Evolutionary conservation across 2,797 vertebrate genomes (phyloP).

Genomic region (Aselliscus stoliczkanus): DNA sequence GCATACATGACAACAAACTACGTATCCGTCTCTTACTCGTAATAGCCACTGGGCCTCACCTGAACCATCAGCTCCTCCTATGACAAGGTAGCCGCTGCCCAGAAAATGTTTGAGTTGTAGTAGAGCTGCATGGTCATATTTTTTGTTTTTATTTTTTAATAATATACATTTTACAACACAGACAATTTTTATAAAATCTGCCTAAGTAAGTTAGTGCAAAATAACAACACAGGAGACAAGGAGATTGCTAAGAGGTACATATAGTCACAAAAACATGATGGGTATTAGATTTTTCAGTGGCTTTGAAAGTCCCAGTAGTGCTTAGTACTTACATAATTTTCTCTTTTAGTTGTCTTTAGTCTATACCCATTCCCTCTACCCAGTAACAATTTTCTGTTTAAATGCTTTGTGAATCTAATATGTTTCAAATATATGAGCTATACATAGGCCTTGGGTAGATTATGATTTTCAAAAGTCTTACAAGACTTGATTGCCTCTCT

Average conservation of each 20-base stretch:
- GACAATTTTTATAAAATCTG: not conserved
- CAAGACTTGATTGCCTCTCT: not conserved
- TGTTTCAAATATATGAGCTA: not conserved
- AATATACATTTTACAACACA: not conserved
- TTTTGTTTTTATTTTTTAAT: not conserved
- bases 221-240: not conserved
- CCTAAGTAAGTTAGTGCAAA: constrained; percentile 6
- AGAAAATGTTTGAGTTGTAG: not conserved
- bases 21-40: not conserved
- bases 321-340: not conserved
- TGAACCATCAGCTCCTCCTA: not conserved
- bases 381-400: not conserved
- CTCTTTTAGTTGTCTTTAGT: not conserved
- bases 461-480: not conserved
- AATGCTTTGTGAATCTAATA: not conserved
- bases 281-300: not conserved
- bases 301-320: not conserved
- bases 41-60: not conserved
- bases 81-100: not conserved
- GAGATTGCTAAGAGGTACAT: not conserved
- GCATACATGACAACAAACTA: not conserved
- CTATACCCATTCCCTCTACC: not conserved
- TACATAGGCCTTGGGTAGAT: not conserved
- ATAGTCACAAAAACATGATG: not conserved
- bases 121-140: not conserved